Evolutionary conservation across 2,797 vertebrate species (phyloP).

Genomic region (Columba guinea): DNA sequence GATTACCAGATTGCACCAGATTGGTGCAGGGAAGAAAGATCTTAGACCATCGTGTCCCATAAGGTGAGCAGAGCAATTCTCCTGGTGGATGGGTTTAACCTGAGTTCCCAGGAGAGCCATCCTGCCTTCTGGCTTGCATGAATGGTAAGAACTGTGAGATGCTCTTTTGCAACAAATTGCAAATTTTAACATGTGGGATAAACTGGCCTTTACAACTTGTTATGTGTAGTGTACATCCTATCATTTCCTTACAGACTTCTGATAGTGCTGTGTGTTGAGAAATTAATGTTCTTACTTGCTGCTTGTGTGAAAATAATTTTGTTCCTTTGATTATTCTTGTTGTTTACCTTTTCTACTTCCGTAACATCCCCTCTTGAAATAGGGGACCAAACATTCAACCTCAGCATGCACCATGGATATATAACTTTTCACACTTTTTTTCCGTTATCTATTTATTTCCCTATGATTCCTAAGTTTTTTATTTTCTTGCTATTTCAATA

Average conservation of each 20-base stretch:
- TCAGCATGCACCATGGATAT: neutral
- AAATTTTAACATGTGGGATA: neutral
- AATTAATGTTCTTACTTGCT: neutral
- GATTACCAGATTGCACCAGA: neutral
- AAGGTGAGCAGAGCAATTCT: neutral
- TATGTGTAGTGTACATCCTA: rapidly evolving
- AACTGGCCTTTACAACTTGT: neutral
- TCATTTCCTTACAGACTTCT: neutral
- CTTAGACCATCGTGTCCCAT: neutral
- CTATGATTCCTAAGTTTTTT: neutral
- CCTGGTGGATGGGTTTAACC: neutral
- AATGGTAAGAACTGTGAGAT: neutral
- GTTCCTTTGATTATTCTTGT: neutral
- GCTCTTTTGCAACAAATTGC: neutral
- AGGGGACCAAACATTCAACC: neutral
- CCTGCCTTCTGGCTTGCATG: neutral
- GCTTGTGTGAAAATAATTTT: rapidly evolving
- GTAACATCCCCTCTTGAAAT: neutral
- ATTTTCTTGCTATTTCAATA: neutral
- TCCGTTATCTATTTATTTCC: neutral
- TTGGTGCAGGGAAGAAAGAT: neutral
- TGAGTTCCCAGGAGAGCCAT: neutral
- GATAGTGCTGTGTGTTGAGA: neutral
- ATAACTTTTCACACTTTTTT: rapidly evolving
- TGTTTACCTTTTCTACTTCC: neutral